Percentiles rank a stretch among this genome's conserved stretches.
Conservation (phyloP, 2,888 invertebrate species). For the Boloria euphrosyne region DNA sequence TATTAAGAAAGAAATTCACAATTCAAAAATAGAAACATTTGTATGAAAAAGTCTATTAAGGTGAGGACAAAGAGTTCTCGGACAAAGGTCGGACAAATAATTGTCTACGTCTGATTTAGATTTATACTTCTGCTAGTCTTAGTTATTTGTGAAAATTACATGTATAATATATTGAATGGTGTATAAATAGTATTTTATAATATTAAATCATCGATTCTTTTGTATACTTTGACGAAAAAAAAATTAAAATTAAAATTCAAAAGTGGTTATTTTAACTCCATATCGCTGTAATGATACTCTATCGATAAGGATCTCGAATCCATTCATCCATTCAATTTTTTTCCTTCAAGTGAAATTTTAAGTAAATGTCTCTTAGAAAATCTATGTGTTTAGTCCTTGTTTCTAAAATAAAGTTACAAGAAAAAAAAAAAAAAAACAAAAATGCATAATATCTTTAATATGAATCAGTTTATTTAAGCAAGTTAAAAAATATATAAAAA, state of each 20-base stretch:
- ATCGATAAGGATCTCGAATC: too few species aligned
- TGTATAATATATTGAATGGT: too few species aligned
- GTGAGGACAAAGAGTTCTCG: constrained; percentile 5
- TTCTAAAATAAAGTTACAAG: not conserved
- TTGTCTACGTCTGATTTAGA: constrained; percentile 5
- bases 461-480: constrained; percentile 42
- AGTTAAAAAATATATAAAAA: constrained; percentile 50
- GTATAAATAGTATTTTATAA: too few species aligned
- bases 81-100: constrained; percentile 6
- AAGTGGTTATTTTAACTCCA: too few species aligned
- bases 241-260: too few species aligned
- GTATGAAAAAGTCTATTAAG: constrained; percentile 14
- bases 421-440: constrained; percentile 27
- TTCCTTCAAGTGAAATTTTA: too few species aligned
- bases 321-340: too few species aligned
- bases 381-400: not conserved
- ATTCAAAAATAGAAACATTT: constrained; percentile 29
- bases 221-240: too few species aligned
- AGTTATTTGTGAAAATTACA: not conserved
- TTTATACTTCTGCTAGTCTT: not conserved
- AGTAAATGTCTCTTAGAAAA: not conserved
- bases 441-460: constrained; percentile 14
- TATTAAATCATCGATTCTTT: too few species aligned
- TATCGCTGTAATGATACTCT: too few species aligned
- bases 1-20: not conserved